Evolutionary conservation across 2,888 invertebrate genomes (phyloP).

Genomic region (Lasioglossum figueresi): DNA sequence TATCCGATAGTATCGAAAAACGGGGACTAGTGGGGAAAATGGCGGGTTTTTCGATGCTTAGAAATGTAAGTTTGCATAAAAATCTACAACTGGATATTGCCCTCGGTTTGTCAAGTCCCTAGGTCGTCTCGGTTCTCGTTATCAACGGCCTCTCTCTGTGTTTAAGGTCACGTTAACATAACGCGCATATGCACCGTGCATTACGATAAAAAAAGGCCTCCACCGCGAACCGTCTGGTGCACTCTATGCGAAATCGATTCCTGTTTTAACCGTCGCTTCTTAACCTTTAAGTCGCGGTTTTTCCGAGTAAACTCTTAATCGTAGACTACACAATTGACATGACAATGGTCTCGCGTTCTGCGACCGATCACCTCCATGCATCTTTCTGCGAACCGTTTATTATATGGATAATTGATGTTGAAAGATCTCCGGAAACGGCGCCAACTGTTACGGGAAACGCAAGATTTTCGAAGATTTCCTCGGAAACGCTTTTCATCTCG

Average conservation of each 20-base stretch:
- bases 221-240: background rate
- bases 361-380: background rate
- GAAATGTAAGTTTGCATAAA: background rate
- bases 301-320: conserved; percentile 12
- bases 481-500: background rate
- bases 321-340: background rate
- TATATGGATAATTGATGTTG: background rate
- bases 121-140: background rate
- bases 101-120: background rate
- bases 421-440: background rate
- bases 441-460: background rate
- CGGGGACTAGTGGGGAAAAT: background rate
- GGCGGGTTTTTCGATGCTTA: background rate
- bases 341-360: conserved; percentile 7
- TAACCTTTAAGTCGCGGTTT: background rate
- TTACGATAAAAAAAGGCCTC: background rate
- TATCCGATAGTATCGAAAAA: no score
- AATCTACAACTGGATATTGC: background rate
- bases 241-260: background rate
- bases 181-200: background rate
- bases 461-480: background rate
- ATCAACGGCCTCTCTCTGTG: background rate
- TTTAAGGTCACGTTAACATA: background rate
- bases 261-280: background rate
- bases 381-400: background rate